phyloP scores from a whole-genome alignment of 2,888 invertebrate species.

The Melieria omissa region DNA sequence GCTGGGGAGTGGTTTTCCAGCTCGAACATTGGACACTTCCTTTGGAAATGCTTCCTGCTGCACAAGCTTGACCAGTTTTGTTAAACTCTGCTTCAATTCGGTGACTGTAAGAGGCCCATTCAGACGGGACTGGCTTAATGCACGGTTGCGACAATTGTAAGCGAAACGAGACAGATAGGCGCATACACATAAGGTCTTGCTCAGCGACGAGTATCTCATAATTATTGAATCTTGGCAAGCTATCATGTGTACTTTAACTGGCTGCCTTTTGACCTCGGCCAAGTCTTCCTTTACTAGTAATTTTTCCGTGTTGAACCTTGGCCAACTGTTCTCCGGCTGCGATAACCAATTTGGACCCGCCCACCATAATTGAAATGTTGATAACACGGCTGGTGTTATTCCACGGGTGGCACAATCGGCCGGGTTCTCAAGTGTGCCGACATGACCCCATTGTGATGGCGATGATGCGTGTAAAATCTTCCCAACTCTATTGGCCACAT shows the following conservation, averaged over 20 bases:
- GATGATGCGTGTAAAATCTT: conserved; percentile 2
- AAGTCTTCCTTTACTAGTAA: not conserved
- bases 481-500: conserved; percentile 1
- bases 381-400: not conserved
- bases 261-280: not conserved
- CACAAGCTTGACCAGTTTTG: not conserved
- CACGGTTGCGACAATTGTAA: too few relatives aligned
- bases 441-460: not conserved
- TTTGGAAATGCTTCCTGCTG: conserved; percentile 6
- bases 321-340: not conserved
- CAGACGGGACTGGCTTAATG: not conserved
- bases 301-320: conserved; percentile 6
- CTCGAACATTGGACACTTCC: not conserved
- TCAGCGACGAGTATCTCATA: not conserved
- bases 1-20: not conserved
- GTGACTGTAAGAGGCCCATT: not conserved
- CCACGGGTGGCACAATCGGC: conserved; percentile 8
- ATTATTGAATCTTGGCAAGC: too few relatives aligned
- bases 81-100: not conserved
- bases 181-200: not conserved
- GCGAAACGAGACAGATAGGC: conserved; percentile 4
- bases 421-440: not conserved
- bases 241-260: not conserved
- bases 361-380: conserved; percentile 14
- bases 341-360: not conserved